phyloP scores from a whole-genome alignment of 2,888 invertebrate species.

The Pedicia rivosa region DNA sequence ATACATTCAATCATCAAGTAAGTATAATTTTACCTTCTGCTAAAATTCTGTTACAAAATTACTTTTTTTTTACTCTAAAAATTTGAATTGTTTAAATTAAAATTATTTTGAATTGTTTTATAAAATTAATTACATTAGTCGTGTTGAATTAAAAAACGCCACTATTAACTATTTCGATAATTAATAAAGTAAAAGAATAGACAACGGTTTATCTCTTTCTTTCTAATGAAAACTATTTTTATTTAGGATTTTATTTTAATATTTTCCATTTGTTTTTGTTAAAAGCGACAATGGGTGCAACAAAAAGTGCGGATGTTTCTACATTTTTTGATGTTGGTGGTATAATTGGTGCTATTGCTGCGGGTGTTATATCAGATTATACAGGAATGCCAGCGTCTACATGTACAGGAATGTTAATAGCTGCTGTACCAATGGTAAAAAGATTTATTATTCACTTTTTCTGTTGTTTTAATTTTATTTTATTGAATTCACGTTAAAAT shows the following conservation, averaged over 20 bases:
- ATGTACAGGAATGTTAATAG: slow-evolving; percentile 62
- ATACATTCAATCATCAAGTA: slow-evolving; percentile 73
- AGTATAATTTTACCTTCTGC: slow-evolving; percentile 29
- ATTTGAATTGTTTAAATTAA: too few relatives aligned
- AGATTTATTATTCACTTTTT: background rate
- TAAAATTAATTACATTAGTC: background rate
- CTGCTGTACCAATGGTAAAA: slow-evolving; percentile 76
- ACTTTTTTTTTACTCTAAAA: too few relatives aligned
- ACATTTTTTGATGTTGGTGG: slow-evolving; percentile 83
- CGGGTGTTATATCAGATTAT: slow-evolving; percentile 73
- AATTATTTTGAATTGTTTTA: background rate
- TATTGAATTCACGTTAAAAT: too few relatives aligned
- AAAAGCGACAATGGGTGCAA: slow-evolving; percentile 49
- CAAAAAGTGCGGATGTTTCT: slow-evolving; percentile 58
- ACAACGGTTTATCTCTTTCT: too few relatives aligned
- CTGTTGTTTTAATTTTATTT: too few relatives aligned
- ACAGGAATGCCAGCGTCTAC: slow-evolving; percentile 75
- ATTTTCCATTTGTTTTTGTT: slow-evolving; percentile 15
- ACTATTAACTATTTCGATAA: too few relatives aligned
- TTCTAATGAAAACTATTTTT: too few relatives aligned
- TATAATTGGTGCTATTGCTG: slow-evolving; percentile 72
- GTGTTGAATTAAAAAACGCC: too few relatives aligned
- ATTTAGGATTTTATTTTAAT: too few relatives aligned
- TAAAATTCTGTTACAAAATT: background rate
- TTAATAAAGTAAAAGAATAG: too few relatives aligned